Evolutionary conservation across 2,888 invertebrate genomes (phyloP).

Genomic region (Cephalotes varians): DNA sequence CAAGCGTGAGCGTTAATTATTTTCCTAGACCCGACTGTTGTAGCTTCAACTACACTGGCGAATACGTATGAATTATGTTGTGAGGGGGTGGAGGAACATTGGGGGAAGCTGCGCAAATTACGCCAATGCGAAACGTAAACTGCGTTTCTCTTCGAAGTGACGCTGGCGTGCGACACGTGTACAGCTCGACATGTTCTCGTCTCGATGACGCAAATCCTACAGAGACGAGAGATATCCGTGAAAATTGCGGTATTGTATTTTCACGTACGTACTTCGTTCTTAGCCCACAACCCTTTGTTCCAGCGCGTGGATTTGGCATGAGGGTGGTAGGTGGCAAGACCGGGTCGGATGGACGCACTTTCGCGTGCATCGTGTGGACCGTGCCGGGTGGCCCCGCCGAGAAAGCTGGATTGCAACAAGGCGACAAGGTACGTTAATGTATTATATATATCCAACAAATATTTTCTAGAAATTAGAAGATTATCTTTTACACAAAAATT

Average conservation of each 20-base stretch:
- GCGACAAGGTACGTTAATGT: conserved; percentile 91
- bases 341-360: conserved; percentile 93
- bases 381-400: conserved; percentile 97
- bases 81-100: not conserved
- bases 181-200: not conserved
- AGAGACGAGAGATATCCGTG: not conserved
- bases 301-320: conserved; percentile 96
- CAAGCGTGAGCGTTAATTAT: conserved; percentile 43
- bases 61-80: conserved; percentile 11
- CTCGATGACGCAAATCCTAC: conserved; percentile 29
- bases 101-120: not conserved
- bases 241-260: conserved; percentile 6
- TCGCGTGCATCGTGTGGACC: conserved; percentile 97
- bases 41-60: conserved; percentile 1
- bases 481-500: not conserved
- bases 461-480: not conserved
- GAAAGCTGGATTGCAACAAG: conserved; percentile 94
- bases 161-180: not conserved
- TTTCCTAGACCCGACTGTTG: conserved; percentile 31
- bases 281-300: conserved; percentile 43
- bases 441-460: not conserved
- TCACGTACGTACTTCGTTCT: not conserved
- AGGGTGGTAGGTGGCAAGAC: conserved; percentile 97
- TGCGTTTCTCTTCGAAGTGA: not conserved
- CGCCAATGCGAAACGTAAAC: not conserved